Conservation (phyloP, 2,797 vertebrate genomes). For the Oreochromis grahami region DNA sequence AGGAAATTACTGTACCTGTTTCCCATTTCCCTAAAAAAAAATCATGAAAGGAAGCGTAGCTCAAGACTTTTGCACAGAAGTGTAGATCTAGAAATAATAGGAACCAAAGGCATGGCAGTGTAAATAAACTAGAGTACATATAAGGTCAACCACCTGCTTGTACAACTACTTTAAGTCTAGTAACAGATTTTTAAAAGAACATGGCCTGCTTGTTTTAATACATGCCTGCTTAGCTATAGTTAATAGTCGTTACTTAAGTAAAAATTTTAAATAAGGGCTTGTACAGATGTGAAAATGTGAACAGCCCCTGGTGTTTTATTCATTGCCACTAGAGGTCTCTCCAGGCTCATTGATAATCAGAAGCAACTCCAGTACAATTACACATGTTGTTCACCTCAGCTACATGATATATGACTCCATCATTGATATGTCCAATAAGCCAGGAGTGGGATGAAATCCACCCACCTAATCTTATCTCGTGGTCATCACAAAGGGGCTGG, state of each 20-base stretch:
- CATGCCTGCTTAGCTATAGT: neutral
- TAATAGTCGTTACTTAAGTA: neutral
- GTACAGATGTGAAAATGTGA: neutral
- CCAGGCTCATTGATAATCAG: conserved; percentile 20
- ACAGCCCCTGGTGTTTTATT: neutral
- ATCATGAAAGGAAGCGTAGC: accelerated
- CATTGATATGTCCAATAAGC: conserved; percentile 9
- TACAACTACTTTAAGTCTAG: neutral
- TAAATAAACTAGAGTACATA: neutral
- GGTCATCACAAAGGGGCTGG: conserved; percentile 11
- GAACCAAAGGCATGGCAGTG: neutral
- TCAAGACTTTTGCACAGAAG: neutral
- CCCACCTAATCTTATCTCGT: conserved; percentile 17
- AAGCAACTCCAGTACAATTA: neutral
- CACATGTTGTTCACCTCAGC: neutral
- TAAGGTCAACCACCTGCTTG: neutral
- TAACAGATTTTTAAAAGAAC: neutral
- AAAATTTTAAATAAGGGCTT: neutral
- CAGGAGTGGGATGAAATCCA: conserved; percentile 14
- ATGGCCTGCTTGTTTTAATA: neutral
- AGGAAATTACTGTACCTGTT: neutral
- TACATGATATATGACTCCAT: conserved; percentile 31
- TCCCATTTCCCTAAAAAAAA: neutral
- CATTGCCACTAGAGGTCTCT: conserved; percentile 71
- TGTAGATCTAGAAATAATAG: neutral